Base-by-base conservation (phyloP, 92 coral and sea anemone genomes). In the Ricordea florida region DNA sequence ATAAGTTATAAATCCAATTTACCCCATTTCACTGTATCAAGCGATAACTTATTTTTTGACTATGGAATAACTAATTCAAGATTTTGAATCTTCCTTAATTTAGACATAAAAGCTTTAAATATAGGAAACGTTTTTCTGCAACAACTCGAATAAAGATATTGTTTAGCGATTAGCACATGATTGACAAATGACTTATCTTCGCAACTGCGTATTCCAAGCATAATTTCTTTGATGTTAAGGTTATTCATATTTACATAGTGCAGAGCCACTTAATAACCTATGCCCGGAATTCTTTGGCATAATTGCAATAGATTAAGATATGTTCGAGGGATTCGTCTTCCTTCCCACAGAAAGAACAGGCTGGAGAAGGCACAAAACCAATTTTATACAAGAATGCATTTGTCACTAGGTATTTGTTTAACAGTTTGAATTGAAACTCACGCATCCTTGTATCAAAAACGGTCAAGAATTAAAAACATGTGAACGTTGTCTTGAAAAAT, bases 161-260 rank as follows among this genome's bases (percentile, higher is more conserved):
- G 58, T 50, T 50, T 20, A 50, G 58, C 58, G 26, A 50, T 50
- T 50, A 50, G 58, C 27, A 50, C 58, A 50, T 50, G 58, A 50
- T 50, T 20, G 31, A 50, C 58, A 0, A 50, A 50, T 50, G 27
- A 21, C 58, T 50, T 34, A 10, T 50, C 58, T 50, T 50, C 14
- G 18, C 26, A n/a, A n/a, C n/a, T n/a, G n/a, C n/a, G n/a, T n/a
- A n/a, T n/a, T n/a, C n/a, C n/a, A 22, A 25, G 6, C 59, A 51
- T 21, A 51, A 51, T 51, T 51, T 51, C 13, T 22, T 51, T 51
- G 59, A 24, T 23, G 59, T 51, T 51, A 35, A 51, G 59, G 24
- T 21, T 2, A 51, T 51, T 51, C 28, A 51, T 51, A 25, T 51
- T 51, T 51, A 51, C 59, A 5, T 2, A 51, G 35, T 24, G 0